Base-by-base conservation (phyloP, 2,797 vertebrate genomes). In the Oreonectes daqikongensis region DNA sequence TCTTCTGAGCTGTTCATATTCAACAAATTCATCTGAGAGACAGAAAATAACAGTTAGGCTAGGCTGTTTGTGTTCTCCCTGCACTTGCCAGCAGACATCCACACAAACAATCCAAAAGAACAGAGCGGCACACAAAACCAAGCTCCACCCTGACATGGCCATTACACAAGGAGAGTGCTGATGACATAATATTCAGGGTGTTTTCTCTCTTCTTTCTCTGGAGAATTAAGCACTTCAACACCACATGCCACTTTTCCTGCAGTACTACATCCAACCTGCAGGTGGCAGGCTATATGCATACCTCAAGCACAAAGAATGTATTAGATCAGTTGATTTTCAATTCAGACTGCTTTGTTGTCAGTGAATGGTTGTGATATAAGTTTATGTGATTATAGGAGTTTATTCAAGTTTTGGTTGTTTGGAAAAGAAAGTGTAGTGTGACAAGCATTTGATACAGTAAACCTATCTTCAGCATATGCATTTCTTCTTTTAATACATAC, bases 1-100 rank as follows among this genome's bases (percentile, higher is more conserved):
- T 99, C 96, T 87, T 98, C 97, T 0, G 93, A 95, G 85, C 93
- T 94, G 90, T 93, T 95, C 70, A 95, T 90, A 32, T 83, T 97
- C 91, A 95, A 90, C 72, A 93, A 91, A 65, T 92, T 95, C 88
- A 96, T 94, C 95, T 96, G 88, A 50, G 69, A 73, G 55, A 81
- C 5, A 48, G 84, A 67, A 83, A 79, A 82, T 50, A 46, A 24
- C 2, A 24, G 5, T 22, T 1, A 72, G 28, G 42, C 63, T 20
- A 52, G 22, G 24, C 28, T 66, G 28, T 50, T 44, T 70, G 40
- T 66, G 42, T 69, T 35, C 28, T 48, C 55, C 17, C 55, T 61
- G 42, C 17, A 26, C 50, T 52, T 55, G 22, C 53, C 40, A 60
- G 50, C 24, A 72, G 11, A 28, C 65, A 35, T 35, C 53, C 44